A percentile compares a stretch with the other conserved stretches of the same genome.
Evolutionary conservation across 2,797 vertebrate genomes (phyloP).

Genomic region (Cirrhinus molitorella): DNA sequence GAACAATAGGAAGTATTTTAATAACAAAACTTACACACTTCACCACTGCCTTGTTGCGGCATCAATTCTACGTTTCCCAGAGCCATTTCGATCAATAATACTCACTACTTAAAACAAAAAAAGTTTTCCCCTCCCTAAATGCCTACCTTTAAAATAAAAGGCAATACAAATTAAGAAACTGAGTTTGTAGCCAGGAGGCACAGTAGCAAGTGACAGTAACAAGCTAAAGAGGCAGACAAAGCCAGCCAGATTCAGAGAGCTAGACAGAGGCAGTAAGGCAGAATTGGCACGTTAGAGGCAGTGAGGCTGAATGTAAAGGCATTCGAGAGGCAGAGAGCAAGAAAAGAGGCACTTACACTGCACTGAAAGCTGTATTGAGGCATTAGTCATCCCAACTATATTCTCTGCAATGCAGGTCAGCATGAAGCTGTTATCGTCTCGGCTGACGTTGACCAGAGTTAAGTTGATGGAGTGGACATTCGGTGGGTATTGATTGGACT

Average conservation of each 20-base stretch:
- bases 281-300: neutral
- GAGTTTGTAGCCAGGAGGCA: neutral
- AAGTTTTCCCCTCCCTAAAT: neutral
- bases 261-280: neutral
- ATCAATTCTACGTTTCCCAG: neutral
- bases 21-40: neutral
- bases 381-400: slow-evolving; percentile 94
- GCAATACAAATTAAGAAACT: slow-evolving; percentile 9
- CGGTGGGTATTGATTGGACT: slow-evolving; percentile 88
- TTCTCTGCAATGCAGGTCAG: slow-evolving; percentile 94
- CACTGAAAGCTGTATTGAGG: slow-evolving; percentile 90
- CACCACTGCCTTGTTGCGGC: neutral
- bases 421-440: slow-evolving; percentile 91
- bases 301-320: neutral
- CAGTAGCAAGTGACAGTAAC: neutral
- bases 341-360: slow-evolving; percentile 82
- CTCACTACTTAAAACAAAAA: neutral
- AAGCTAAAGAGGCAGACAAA: slow-evolving; percentile 16
- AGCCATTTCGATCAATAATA: neutral
- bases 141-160: slow-evolving; percentile 9
- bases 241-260: neutral
- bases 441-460: slow-evolving; percentile 91
- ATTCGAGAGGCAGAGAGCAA: neutral
- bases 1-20: slow-evolving; percentile 3
- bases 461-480: slow-evolving; percentile 91